Evolutionary conservation across 2,888 invertebrate species (phyloP).

Genomic region (Arge pagana): DNA sequence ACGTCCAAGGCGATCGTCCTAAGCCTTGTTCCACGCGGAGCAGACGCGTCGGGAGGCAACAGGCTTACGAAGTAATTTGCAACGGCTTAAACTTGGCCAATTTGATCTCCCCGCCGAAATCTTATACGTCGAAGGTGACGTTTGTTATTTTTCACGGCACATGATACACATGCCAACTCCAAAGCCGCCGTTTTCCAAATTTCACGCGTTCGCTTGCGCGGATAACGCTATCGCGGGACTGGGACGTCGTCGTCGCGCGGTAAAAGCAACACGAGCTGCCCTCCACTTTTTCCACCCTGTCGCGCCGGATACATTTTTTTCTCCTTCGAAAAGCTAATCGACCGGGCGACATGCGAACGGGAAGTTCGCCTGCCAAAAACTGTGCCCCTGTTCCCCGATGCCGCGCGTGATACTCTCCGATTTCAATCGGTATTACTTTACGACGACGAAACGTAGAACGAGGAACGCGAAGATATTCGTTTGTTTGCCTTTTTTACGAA

Average conservation of each 20-base stretch:
- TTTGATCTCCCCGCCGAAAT: slow-evolving; percentile 51
- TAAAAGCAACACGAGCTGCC: slow-evolving; percentile 46
- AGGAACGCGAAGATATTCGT: no score
- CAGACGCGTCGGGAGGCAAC: slow-evolving; percentile 50
- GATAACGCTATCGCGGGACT: slow-evolving; percentile 11
- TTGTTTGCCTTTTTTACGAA: no score
- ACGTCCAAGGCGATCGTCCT: no score
- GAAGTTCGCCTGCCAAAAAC: no score
- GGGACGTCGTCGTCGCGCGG: no score
- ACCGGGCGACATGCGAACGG: slow-evolving; percentile 44
- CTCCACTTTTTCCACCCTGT: slow-evolving; percentile 52
- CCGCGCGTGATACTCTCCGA: no score
- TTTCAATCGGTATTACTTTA: no score
- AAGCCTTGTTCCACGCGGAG: no score
- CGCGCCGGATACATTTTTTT: slow-evolving; percentile 52
- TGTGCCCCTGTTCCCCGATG: no score
- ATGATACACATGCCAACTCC: slow-evolving; percentile 44
- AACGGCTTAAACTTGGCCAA: slow-evolving; percentile 52
- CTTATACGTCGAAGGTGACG: slow-evolving; percentile 42
- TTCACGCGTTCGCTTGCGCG: slow-evolving; percentile 24
- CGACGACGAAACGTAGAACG: no score
- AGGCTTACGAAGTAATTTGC: slow-evolving; percentile 56
- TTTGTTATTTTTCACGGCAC: slow-evolving; percentile 26
- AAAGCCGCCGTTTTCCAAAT: slow-evolving; percentile 29
- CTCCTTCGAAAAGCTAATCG: slow-evolving; percentile 49